Evolutionary conservation across 2,113 vertebrate genomes (phyloP), one percentile per base, ranked within the genome.

Genomic region (Tychaedon coryphoeus): DNA sequence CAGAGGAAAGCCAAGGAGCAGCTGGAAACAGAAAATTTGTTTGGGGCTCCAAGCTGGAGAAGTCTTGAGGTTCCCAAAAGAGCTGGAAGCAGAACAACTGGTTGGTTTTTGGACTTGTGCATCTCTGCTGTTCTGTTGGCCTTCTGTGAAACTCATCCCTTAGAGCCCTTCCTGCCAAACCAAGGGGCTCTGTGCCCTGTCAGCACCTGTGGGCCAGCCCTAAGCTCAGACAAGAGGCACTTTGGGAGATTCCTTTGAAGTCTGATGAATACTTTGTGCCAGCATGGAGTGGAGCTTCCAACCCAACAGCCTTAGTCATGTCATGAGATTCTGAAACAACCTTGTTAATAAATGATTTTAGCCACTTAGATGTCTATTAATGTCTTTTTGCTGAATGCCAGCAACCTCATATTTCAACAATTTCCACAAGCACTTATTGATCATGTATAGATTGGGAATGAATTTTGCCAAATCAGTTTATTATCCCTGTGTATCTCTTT

Each of bases 401-500:
- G 90, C 92, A 91, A 64, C 75, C 53, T 95, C 82, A 92, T 95
- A 84, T 78, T 93, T 84, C 90, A 91, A 81, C 88, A 65, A 84
- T 95, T 94, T 92, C 93, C 57, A 93, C 72, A 93, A 91, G 82
- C 82, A 23, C 53, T 86, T 96, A 97, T 95, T 95, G 96, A 96
- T 91, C 75, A 90, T 7, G 13, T 92, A 95, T 96, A 53, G 95
- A 95, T 97, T 92, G 64, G 92, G 88, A 96, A 82, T 90, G 88
- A 94, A 81, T 94, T 97, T 94, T 94, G 95, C 94, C 96, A 94
- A 33, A 96, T 95, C 81, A 88, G 88, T 92, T 93, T 90, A 83
- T 96, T 77, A 31, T 76, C 50, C 57, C 40, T 84, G 45, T 92
- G 25, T 73, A 65, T 95, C 92, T 96, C 75, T 83, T 56, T 88